These are phyloP conservation scores for Sula dactylatra DNA, from an alignment of 2,113 vertebrate species.

Conservation along the genomic window DNA sequence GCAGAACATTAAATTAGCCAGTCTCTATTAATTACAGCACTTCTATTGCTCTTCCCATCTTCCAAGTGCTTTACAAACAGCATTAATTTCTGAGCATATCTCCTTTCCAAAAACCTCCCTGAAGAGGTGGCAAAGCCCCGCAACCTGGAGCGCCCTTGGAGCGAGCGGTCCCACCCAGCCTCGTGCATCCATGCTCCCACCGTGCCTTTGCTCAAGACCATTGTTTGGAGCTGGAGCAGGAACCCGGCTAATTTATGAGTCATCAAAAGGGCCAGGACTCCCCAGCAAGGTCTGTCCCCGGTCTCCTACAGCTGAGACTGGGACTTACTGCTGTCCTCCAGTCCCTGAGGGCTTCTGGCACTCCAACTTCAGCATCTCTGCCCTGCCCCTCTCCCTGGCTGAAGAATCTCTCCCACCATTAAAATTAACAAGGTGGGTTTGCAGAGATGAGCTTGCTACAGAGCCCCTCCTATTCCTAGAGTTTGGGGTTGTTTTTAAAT, in stretches of 20 bases:
- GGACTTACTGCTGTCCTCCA: not conserved
- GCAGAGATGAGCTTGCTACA: not conserved
- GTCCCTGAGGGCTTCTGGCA: not conserved
- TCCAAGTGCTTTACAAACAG: constrained; percentile 42
- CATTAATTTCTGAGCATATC: not conserved
- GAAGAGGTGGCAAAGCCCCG: not conserved
- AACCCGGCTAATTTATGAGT: not conserved
- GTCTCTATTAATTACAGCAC: constrained; percentile 50
- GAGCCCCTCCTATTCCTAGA: constrained; percentile 37
- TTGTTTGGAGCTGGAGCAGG: not conserved
- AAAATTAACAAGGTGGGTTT: constrained; percentile 71
- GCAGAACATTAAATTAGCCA: constrained; percentile 39
- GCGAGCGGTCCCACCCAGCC: not conserved
- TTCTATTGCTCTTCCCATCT: constrained; percentile 43
- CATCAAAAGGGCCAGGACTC: not conserved
- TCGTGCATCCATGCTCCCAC: not conserved
- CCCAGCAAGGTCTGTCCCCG: not conserved
- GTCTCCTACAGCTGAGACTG: not conserved
- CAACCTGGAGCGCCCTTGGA: not conserved
- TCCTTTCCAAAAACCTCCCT: constrained; percentile 20
- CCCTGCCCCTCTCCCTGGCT: not conserved
- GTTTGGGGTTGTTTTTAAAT: constrained; percentile 49
- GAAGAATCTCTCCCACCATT: constrained; percentile 59
- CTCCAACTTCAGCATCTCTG: not conserved
- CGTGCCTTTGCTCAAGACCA: not conserved